Base-by-base conservation (phyloP, 2,113 vertebrate species). In the Porphyrio hochstetteri region DNA sequence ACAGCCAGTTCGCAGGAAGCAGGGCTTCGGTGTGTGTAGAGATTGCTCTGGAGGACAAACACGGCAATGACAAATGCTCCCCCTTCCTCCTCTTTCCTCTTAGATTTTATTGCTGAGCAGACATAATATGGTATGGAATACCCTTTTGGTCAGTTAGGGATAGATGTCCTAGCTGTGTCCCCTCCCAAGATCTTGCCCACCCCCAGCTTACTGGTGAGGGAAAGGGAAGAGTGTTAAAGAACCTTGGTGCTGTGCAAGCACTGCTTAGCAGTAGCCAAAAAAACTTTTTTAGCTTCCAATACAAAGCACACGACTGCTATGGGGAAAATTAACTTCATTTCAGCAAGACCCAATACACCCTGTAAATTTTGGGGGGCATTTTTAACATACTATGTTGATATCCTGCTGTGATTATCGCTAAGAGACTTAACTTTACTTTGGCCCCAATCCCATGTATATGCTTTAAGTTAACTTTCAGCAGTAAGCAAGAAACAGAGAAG, bases 11-110 rank as follows among this genome's bases (percentile, higher is more conserved):
- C 6, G 15, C 3, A 13, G 8, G 13, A 79, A 74, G 14, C 0
- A 16, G 7, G 10, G 18, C 11, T 89, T 88, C 48, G 28, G 27
- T 53, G 6, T 1, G 0, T 0, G 1, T 24, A 53, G 29, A 0
- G 0, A 7, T 78, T 91, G 6, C 52, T 53, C 52, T 53, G 27
- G 52, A 53, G 28, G 52, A 15, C 25, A 53, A 53, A 53, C 27
- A 27, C 5, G 7, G 24, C 27, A 53, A 53, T 53, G 25, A 53
- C 27, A 25, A 53, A 27, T 28, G 13, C 52, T 25, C 4, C 52
- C 25, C 4, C 52, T 53, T 53, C 25, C 24, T 52, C 24, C 52
- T 28, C 52, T 13, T 53, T 53, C 25, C 27, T 53, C 52, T 52
- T 52, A 28, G 27, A 8, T 28, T 53, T 53, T 53, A 53, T 27